These are phyloP conservation scores for Apotomis betuletana DNA, from an alignment of 2,888 invertebrate genomes.

Conservation along the genomic window DNA sequence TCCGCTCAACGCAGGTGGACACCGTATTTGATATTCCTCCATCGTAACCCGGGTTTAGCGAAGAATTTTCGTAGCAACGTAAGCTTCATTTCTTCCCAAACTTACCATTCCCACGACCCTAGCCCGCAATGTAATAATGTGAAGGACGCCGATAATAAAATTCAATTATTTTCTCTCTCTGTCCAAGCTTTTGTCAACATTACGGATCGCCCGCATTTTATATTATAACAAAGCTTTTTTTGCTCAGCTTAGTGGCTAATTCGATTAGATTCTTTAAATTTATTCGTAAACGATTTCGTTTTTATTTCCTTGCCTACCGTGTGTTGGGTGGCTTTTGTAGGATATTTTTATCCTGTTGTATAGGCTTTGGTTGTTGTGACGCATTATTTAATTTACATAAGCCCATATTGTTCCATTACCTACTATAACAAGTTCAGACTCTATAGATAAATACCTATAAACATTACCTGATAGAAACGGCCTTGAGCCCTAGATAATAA, in stretches of 20 bases:
- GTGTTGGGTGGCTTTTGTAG: slow-evolving; percentile 4
- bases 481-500: too few species aligned
- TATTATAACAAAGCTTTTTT: slow-evolving; percentile 53
- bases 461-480: too few species aligned
- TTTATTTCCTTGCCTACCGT: slow-evolving; percentile 17
- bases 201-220: slow-evolving; percentile 51
- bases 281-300: slow-evolving; percentile 27
- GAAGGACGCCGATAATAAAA: slow-evolving; percentile 60
- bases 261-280: slow-evolving; percentile 49
- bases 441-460: too few species aligned
- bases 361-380: neutral
- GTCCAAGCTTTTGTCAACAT: slow-evolving; percentile 46
- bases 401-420: too few species aligned
- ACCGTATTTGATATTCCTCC: slow-evolving; percentile 64
- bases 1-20: slow-evolving; percentile 53
- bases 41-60: slow-evolving; percentile 52
- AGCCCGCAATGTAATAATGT: slow-evolving; percentile 60
- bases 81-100: slow-evolving; percentile 54
- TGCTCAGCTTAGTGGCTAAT: slow-evolving; percentile 52
- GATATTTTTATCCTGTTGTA: neutral
- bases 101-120: slow-evolving; percentile 53
- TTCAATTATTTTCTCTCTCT: slow-evolving; percentile 61
- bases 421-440: too few species aligned
- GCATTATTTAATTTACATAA: too few species aligned
- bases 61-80: slow-evolving; percentile 55